Base-by-base conservation (phyloP, 1,140 invertebrate genomes). In the Oedothorax gibbosus region DNA sequence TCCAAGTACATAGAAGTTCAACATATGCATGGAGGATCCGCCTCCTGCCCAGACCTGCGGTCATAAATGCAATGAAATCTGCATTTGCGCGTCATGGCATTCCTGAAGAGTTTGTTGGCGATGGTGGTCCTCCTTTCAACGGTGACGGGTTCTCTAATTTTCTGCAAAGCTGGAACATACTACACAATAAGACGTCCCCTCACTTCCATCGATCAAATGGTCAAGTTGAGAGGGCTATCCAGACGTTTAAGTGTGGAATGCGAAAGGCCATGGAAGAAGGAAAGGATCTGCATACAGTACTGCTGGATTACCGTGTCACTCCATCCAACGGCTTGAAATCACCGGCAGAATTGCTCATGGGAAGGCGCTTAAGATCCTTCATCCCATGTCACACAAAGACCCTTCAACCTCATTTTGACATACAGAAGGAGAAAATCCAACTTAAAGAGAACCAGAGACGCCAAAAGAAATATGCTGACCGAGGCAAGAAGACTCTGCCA, bases 1-100 rank as follows among this genome's bases (percentile, higher is more conserved):
- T 88, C 87, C 9, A 87, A 87, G n/a, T 88, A 85, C 69, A 75
- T 87, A 54, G 87, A 88, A 77, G 69, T 88, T 5, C 69, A 84
- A 49, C 53, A 51, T 12, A 62, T 88, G 75, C 7, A 77, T 18
- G 69, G 62, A n/a, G n/a, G n/a, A n/a, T n/a, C n/a, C 15, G 87
- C 81, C 7, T 66, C n/a, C 57, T 83, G 10, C 76, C 86, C 14
- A 76, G 86, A 14, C 85, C 15, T 20, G 60, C 85, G 18, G 49
- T 87, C 78, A 81, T 87, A 69, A 72, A 71, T 88, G 83, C 76
- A 68, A 85, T n/a, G n/a, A n/a, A n/a, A n/a, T n/a, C n/a, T n/a
- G n/a, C n/a, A n/a, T n/a, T n/a, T n/a, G n/a, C n/a, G 12, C 56
- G 85, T 56, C 86, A 86, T 85, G 88, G 87, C 14, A 88, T 88